Base-by-base conservation (phyloP, 2,797 vertebrate genomes). In the Esox lucius region DNA sequence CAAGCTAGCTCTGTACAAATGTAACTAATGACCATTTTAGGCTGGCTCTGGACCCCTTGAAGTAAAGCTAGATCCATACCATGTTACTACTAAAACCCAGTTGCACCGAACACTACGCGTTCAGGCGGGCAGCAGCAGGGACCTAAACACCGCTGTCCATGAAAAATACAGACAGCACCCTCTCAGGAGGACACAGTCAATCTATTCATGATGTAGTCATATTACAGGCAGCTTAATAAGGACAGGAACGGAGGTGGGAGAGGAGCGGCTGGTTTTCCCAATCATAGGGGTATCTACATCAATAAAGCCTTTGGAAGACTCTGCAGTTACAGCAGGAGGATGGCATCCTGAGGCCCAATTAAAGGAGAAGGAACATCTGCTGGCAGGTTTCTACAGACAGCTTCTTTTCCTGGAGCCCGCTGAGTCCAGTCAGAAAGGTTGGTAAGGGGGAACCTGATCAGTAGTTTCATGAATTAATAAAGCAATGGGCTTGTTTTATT, bases 281-380 rank as follows among this genome's bases (percentile, higher is more conserved):
- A 80, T 90, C 86, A 89, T 75, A 83, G 80, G n/a, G 65, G 42
- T 13, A 72, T 77, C 67, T 75, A 62, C 78, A 80, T 87, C 90
- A 91, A 93, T 91, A 78, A 90, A 82, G 78, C 78, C 85, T 80
- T 64, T 42, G 61, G 71, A 79, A 75, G 86, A 78, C 79, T 79
- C 85, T 89, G 89, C 85, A 87, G 88, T 87, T 80, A 82, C 78
- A 80, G 74, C 77, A 31, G 70, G 84, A 83, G 82, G 85, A 74
- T 73, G 84, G 80, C 88, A 83, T 89, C 90, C 87, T 74, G 88
- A 89, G 86, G 75, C 84, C 88, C 87, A 92, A 93, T 94, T 93
- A 46, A 46, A 46, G 42, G 82, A 75, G 84, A 69, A 68, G 16
- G 79, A 86, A 88, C 89, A 86, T 89, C 88, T 89, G 91, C 87